These are phyloP conservation scores for Drosophila leontia DNA, from an alignment of 1,140 invertebrate species.

Conservation along the genomic window DNA sequence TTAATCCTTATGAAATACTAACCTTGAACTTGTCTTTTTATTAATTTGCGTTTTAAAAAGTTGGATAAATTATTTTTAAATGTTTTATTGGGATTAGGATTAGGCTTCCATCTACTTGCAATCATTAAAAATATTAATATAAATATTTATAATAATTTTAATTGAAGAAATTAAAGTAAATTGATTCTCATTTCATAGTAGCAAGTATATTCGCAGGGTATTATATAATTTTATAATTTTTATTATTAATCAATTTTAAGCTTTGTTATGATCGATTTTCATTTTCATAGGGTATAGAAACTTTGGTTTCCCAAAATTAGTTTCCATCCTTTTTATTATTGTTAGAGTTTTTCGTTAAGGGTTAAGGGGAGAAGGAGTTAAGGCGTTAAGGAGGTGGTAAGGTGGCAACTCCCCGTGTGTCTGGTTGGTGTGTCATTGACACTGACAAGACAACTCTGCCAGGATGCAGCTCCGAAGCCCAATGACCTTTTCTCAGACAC, in stretches of 20 bases:
- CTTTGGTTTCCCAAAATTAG: background rate
- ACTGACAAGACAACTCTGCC: conserved; percentile 13
- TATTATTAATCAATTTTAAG: background rate
- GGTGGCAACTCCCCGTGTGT: background rate
- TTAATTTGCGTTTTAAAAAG: background rate
- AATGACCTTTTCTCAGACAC: conserved; percentile 39
- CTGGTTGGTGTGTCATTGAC: conserved; percentile 31
- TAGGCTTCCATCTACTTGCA: background rate
- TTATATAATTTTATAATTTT: too few species aligned
- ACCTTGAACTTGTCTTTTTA: background rate
- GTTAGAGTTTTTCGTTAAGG: background rate
- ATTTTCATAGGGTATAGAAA: background rate
- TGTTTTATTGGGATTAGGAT: accelerated
- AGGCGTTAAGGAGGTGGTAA: conserved; percentile 17
- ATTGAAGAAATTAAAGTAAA: background rate
- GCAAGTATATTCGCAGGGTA: too few species aligned
- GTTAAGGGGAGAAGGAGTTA: background rate
- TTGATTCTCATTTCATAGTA: too few species aligned
- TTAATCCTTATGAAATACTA: background rate
- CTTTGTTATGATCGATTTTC: background rate
- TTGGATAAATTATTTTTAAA: background rate
- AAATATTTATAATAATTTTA: background rate
- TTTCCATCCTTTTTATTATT: background rate
- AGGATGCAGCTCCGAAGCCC: conserved; percentile 27
- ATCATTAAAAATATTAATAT: background rate